Percentiles rank a stretch among this genome's conserved stretches.
These are phyloP conservation scores for Phalloptychus januarius DNA, from an alignment of 2,797 vertebrate species.

Conservation along the genomic window DNA sequence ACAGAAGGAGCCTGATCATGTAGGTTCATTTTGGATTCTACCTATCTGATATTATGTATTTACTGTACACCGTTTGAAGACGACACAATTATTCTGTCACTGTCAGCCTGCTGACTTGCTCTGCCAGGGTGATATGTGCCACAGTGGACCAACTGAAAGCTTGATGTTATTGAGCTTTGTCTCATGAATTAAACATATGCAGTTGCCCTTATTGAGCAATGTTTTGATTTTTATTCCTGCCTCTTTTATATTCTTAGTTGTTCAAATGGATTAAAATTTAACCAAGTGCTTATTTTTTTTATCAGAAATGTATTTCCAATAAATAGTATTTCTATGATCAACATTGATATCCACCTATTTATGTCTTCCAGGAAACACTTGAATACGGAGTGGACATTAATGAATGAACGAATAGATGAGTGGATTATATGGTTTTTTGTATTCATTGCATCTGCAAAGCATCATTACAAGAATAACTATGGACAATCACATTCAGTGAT, in stretches of 20 bases:
- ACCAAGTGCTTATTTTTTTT: background rate
- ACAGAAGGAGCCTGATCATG: slow-evolving; percentile 21
- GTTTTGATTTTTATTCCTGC: slow-evolving; percentile 11
- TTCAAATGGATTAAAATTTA: background rate
- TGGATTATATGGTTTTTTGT: background rate
- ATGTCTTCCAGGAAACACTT: background rate
- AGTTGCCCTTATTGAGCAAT: slow-evolving; percentile 9
- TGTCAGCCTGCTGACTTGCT: slow-evolving; percentile 27
- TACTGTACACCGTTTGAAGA: slow-evolving; percentile 13
- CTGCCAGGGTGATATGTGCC: slow-evolving; percentile 5
- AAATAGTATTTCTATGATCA: background rate
- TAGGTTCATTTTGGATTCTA: slow-evolving; percentile 24
- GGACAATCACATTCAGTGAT: background rate
- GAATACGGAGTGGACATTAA: background rate
- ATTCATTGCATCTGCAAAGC: background rate
- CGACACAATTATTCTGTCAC: slow-evolving; percentile 16
- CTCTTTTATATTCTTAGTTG: slow-evolving; percentile 2
- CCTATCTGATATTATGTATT: slow-evolving; percentile 22
- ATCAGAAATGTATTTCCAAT: background rate
- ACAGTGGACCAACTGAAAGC: background rate
- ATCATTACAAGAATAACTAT: background rate
- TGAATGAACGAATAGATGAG: background rate
- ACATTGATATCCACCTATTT: background rate
- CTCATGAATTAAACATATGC: slow-evolving; percentile 19
- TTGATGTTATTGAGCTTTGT: slow-evolving; percentile 16